A percentile compares a stretch with the other conserved stretches of the same genome.
These are phyloP conservation scores for Tolypeutes matacus DNA, from an alignment of 2,797 vertebrate genomes.

Conservation along the genomic window DNA sequence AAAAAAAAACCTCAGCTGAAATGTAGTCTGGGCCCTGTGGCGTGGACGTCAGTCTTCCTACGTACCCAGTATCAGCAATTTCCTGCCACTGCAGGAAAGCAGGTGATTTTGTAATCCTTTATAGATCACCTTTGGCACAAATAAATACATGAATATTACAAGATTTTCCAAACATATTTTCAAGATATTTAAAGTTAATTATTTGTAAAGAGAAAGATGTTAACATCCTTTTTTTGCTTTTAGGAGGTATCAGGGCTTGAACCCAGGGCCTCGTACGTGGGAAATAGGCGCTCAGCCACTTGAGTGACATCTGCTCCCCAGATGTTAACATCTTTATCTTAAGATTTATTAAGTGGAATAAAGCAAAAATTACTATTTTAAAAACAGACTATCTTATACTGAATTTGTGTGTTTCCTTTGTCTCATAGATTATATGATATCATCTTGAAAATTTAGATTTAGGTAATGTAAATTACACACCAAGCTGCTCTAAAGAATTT, in stretches of 20 bases:
- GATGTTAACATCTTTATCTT: neutral
- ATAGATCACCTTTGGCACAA: neutral
- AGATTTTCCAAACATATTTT: neutral
- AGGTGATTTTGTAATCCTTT: neutral
- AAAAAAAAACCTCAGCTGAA: neutral
- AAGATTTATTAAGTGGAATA: neutral
- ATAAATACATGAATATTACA: neutral
- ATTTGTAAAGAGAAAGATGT: slow-evolving; percentile 11
- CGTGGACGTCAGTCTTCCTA: neutral
- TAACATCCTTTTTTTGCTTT: neutral
- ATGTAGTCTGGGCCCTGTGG: neutral
- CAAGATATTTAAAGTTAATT: slow-evolving; percentile 11
- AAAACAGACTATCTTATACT: neutral
- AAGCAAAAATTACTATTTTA: neutral
- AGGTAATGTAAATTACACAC: neutral
- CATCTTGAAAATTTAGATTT: neutral
- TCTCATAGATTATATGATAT: neutral
- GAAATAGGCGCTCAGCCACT: too few species aligned
- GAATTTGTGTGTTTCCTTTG: neutral
- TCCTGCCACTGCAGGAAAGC: neutral
- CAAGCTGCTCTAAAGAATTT: neutral
- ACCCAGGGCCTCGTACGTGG: too few species aligned
- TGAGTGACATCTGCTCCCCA: neutral
- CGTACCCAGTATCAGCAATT: neutral
- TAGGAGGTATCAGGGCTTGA: too few species aligned